Conservation (phyloP, 2,888 invertebrate genomes). For the Resseliella maxima region DNA sequence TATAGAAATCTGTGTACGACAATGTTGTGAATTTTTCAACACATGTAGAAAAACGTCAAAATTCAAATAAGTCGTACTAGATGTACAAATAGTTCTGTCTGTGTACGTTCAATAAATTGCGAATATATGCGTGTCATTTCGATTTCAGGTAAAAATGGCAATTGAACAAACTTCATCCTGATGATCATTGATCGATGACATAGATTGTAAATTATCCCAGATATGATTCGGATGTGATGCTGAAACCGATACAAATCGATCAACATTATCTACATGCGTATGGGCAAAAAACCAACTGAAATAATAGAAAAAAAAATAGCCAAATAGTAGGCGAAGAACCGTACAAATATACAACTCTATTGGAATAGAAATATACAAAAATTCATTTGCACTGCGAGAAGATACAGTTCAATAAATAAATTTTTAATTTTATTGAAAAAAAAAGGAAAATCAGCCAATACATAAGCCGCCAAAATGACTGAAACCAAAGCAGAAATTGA, state of each 20-base stretch:
- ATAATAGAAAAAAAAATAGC: background rate
- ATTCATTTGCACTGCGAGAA: background rate
- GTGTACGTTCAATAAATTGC: slow-evolving; percentile 58
- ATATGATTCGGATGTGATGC: slow-evolving; percentile 78
- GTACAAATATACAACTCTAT: background rate
- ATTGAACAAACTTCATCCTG: slow-evolving; percentile 68
- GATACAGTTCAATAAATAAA: background rate
- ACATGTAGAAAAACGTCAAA: too few species aligned
- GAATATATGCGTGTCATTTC: slow-evolving; percentile 57
- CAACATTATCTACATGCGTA: slow-evolving; percentile 72
- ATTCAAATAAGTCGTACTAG: too few species aligned
- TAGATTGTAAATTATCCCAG: slow-evolving; percentile 69
- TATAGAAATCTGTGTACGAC: too few species aligned
- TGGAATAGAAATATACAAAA: background rate
- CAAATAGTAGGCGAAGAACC: background rate
- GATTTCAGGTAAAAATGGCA: slow-evolving; percentile 59
- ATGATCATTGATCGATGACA: slow-evolving; percentile 68
- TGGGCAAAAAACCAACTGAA: slow-evolving; percentile 72
- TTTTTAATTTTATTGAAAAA: background rate
- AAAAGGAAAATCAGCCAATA: background rate
- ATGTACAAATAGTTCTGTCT: too few species aligned
- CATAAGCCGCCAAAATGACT: slow-evolving; percentile 73
- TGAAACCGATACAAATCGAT: slow-evolving; percentile 76
- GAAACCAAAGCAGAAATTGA: slow-evolving; percentile 99
- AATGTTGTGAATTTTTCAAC: too few species aligned